Evolutionary conservation across 2,113 vertebrate species (phyloP).

Genomic region (Podiceps cristatus): DNA sequence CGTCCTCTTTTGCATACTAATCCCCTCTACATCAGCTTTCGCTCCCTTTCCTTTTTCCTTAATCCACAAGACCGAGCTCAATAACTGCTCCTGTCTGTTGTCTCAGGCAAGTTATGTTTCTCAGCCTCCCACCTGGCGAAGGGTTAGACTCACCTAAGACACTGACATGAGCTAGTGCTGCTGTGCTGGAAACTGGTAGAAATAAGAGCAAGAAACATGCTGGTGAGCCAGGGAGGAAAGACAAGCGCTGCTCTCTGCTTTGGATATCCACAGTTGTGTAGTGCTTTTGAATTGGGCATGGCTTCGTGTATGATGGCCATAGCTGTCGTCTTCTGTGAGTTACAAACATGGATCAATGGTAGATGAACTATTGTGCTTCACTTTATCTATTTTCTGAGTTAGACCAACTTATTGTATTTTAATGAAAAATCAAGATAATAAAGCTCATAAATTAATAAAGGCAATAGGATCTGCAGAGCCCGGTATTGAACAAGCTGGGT

Average conservation of each 20-base stretch:
- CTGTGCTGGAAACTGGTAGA: not conserved
- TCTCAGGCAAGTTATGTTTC: not conserved
- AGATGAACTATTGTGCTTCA: conserved; percentile 17
- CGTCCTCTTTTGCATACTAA: not conserved
- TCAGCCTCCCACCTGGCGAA: rapidly evolving
- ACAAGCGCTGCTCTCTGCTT: rapidly evolving
- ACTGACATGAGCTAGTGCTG: not conserved
- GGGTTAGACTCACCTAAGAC: not conserved
- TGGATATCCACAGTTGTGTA: not conserved
- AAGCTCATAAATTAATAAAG: conserved; percentile 46
- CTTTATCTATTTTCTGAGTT: conserved; percentile 18
- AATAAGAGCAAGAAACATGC: not conserved
- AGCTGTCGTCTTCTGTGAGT: not conserved
- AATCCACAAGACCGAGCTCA: not conserved
- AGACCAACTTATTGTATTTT: conserved; percentile 20
- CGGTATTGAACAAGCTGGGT: not conserved
- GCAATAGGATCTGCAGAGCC: not conserved
- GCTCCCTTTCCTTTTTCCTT: not conserved
- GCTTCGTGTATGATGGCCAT: rapidly evolving
- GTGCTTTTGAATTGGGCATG: not conserved
- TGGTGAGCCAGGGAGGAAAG: not conserved
- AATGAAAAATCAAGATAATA: conserved; percentile 58
- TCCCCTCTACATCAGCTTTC: not conserved
- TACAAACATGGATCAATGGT: conserved; percentile 16
- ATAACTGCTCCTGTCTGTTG: not conserved